Base-by-base conservation (phyloP, 2,888 invertebrate species). In the Cantharis lateralis region DNA sequence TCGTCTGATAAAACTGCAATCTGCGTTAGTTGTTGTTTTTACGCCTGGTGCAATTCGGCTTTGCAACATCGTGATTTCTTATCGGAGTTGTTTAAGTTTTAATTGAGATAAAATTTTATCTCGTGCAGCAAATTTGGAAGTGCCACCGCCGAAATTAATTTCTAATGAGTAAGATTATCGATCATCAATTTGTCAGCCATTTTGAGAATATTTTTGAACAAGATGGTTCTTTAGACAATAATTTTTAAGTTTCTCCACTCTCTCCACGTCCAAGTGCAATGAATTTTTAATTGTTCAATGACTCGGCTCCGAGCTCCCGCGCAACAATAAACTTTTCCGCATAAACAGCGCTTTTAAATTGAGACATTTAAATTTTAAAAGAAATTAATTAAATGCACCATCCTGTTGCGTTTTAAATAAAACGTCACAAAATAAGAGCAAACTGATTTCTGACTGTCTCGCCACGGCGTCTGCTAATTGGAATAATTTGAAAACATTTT, bases 171-270 rank as follows among this genome's bases (percentile, higher is more conserved):
- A 76, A 75, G 71, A 76, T 32, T 81, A 82, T 81, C 78, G 81
- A 82, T 80, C 81, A 80, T 79, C 78, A 77, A 77, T 78, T 79
- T 78, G 79, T 80, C 82, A 81, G 82, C 82, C 82, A 82, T 82
- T 81, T 81, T 82, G 80, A 79, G 62, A 69, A 68, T 62, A 71
- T 76, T 76, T 76, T 76, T 76, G 63, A 64, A 62, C 76, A 78
- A 76, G 64, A 78, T 76, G 78, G 71, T 75, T 75, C 62, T 63
- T 72, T 15, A 32, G 26, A 69, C 15, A 16, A 26, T 10, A 32
- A 26, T 69, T 69, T 66, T 66, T 16, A 16, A 64, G 11, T 64
- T 20, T 7, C 64, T 16, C 26, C 26, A 28, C 3, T 16, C 7
- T 13, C 16, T 64, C 2, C 7, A 48, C n/a, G 48, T 7, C n/a